Base-by-base conservation (phyloP, 2,113 vertebrate genomes). In the Anguilla rostrata region DNA sequence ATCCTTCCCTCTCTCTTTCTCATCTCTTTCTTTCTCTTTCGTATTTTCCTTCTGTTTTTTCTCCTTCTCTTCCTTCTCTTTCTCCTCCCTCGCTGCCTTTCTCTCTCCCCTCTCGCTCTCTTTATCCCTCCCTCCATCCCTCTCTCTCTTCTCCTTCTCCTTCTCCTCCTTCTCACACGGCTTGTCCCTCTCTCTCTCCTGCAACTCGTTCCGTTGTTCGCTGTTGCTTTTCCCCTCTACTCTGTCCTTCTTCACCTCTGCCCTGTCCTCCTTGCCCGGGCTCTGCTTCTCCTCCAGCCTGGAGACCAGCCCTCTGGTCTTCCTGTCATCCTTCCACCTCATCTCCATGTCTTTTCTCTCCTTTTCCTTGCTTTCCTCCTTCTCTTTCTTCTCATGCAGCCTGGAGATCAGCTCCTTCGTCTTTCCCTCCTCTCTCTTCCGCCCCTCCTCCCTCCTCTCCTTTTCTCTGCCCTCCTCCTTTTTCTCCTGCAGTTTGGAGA, bases 401-500 rank as follows among this genome's bases (percentile, higher is more conserved):
- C 92, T 94, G 2, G 92, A 94, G 46, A 93, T 90, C 6, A 90
- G 90, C 6, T 92, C 93, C 85, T 92, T 92, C 20, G 91, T 94
- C 83, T 87, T 90, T 34, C 34, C 86, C 11, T 91, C 88, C n/a
- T 89, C 87, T 39, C 81, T 86, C 49, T 84, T 91, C 87, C 92
- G 92, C 40, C 92, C 34, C 56, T 90, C 86, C 39, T 94, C 94
- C 86, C 82, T 93, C 16, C 91, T 93, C n/a, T 94, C 94, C 57
- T 88, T 92, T 86, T 95, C 94, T 84, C 88, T 94, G 29, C 49
- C 85, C 4, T 8, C 82, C 1, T 94, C 94, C 85, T 94, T 95
- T 85, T 95, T 96, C 75, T 93, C 94, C 43, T 90, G 90, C 9
- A 96, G 89, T 89, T 90, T 95, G 82, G 94, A 96, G 86, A 96